Base-by-base conservation (phyloP, 2,797 vertebrate genomes). In the Bradypodion ventrale region DNA sequence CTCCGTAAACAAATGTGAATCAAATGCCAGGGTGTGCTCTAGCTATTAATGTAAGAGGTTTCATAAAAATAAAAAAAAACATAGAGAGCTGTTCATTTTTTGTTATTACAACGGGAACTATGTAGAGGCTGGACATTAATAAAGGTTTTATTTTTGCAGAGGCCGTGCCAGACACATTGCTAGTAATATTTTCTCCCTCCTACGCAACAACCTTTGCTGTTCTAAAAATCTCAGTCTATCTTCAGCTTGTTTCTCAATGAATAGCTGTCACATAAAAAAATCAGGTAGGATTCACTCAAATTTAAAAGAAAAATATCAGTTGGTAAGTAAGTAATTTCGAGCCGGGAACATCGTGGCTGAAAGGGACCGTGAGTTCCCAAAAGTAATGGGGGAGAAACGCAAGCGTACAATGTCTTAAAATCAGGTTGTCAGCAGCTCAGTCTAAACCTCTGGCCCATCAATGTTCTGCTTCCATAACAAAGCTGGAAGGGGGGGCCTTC, bases 121-220 rank as follows among this genome's bases (percentile, higher is more conserved):
- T 52, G 78, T 78, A 74, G 46, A 49, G 85, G 77, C 42, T 84
- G 69, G 83, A 87, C 81, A 86, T 16, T 35, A 81, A 82, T 68
- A 87, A 91, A 86, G 21, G 62, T 88, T 91, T 92, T 89, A 88
- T 89, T 92, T 78, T 76, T 78, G 46, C 74, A 86, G 77, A 73
- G 23, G 52, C 83, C 81, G 23, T n/a, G 73, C 60, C 78, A 89
- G 85, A 5, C 78, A 72, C 3, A 13, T 0, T 62, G 37, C n/a
- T 37, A 52, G 66, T 86, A 56, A 80, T 42, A 77, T 80, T 49
- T 42, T 1, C 37, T 75, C 49, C 85, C 75, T 80, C 70, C 83
- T 52, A 70, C 83, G 78, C 66, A 3, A 42, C 40, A 60, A 49
- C 66, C 52, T 49, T 69, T 60, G 73, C 40, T 7, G 44, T 3